These are phyloP conservation scores for Tragopan temminckii DNA, from an alignment of 2,797 vertebrate species.

Conservation along the genomic window DNA sequence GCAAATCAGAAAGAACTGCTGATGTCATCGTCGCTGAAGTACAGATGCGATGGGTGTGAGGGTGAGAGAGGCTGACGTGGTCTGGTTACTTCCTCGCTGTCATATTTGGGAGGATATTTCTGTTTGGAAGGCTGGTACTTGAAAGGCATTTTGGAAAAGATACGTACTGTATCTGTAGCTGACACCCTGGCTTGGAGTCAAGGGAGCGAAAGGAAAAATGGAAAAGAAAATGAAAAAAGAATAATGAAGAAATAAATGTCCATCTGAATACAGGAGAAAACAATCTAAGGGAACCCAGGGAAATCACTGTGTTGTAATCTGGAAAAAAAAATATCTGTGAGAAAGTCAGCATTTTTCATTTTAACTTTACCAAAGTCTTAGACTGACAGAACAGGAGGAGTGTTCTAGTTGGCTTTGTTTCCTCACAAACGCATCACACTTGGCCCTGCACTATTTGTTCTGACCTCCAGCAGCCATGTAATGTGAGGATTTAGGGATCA, in stretches of 20 bases:
- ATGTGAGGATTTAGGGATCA: slow-evolving; percentile 54
- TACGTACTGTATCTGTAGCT: not conserved
- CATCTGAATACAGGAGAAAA: not conserved
- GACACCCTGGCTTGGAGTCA: not conserved
- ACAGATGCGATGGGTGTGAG: not conserved
- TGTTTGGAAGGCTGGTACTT: not conserved
- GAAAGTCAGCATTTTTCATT: not conserved
- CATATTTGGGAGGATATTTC: not conserved
- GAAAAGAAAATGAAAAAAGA: not conserved
- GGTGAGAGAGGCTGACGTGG: accelerated
- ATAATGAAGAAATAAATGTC: not conserved
- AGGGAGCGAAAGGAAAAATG: not conserved
- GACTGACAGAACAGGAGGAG: not conserved
- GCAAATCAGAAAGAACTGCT: not conserved
- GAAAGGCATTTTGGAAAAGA: not conserved
- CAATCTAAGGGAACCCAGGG: not conserved
- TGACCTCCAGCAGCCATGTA: not conserved
- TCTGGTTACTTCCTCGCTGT: not conserved
- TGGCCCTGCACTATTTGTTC: not conserved
- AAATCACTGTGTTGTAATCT: not conserved
- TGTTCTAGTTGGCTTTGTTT: not conserved
- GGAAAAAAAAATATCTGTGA: not conserved
- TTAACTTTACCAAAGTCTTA: not conserved
- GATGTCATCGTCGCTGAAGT: not conserved
- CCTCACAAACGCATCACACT: slow-evolving; percentile 44